phyloP scores from a whole-genome alignment of 2,888 invertebrate species.

The Parnassius smintheus region DNA sequence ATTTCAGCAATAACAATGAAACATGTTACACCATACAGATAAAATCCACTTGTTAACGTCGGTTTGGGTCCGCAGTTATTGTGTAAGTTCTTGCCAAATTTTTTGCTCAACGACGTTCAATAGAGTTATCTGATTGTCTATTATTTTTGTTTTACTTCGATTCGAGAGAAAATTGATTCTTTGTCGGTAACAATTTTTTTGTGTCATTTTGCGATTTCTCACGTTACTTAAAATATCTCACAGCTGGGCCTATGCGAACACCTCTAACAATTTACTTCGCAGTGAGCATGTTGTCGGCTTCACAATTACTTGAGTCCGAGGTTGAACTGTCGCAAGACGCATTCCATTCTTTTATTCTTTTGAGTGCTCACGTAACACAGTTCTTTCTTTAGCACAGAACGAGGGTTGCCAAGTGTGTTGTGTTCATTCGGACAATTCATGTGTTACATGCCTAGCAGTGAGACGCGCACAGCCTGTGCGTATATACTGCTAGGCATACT shows the following conservation, averaged over 20 bases:
- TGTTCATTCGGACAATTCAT: background rate
- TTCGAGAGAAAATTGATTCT: slow-evolving; percentile 53
- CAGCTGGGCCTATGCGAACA: slow-evolving; percentile 58
- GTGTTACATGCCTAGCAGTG: too few relatives aligned
- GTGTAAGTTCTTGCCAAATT: slow-evolving; percentile 45
- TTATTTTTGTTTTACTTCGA: slow-evolving; percentile 46
- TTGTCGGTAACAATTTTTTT: slow-evolving; percentile 44
- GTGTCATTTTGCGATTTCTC: slow-evolving; percentile 49
- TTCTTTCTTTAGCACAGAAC: slow-evolving; percentile 40
- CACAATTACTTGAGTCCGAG: slow-evolving; percentile 64
- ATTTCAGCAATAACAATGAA: slow-evolving; percentile 1
- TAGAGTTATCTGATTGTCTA: slow-evolving; percentile 64
- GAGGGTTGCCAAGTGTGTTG: slow-evolving; percentile 34
- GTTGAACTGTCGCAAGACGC: slow-evolving; percentile 66
- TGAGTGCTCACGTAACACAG: slow-evolving; percentile 58
- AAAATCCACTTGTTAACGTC: slow-evolving; percentile 4
- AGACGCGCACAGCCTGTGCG: too few relatives aligned
- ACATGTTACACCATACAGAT: slow-evolving; percentile 9
- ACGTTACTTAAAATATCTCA: slow-evolving; percentile 49
- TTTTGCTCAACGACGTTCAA: slow-evolving; percentile 50
- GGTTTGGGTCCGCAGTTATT: slow-evolving; percentile 32
- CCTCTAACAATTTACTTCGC: slow-evolving; percentile 46
- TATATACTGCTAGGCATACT: too few relatives aligned
- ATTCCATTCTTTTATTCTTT: slow-evolving; percentile 57
- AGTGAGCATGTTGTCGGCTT: slow-evolving; percentile 45